Conservation (phyloP, 1,140 invertebrate species). For the Homarus americanus region DNA sequence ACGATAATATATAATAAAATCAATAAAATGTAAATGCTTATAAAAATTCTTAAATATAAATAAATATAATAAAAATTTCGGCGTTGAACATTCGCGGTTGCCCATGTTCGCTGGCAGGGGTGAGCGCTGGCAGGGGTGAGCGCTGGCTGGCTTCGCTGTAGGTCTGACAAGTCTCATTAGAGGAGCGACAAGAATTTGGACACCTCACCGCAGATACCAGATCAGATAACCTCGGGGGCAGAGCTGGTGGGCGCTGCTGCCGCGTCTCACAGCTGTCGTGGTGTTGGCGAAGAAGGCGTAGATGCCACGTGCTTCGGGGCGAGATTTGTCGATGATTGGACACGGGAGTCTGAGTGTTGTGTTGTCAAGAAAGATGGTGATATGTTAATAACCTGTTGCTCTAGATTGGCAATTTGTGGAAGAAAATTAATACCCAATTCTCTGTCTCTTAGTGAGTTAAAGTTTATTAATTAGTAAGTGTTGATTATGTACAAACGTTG, state of each 20-base stretch:
- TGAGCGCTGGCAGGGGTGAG: background rate
- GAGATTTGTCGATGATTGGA: too few relatives aligned
- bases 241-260: conserved; percentile 23
- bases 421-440: too few relatives aligned
- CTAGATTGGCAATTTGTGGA: too few relatives aligned
- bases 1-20: too few relatives aligned
- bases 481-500: too few relatives aligned
- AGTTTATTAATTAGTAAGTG: too few relatives aligned
- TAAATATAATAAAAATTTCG: background rate
- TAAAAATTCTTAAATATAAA: too few relatives aligned
- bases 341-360: too few relatives aligned
- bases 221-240: conserved; percentile 65
- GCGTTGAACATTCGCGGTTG: background rate
- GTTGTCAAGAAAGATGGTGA: too few relatives aligned
- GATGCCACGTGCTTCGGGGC: background rate
- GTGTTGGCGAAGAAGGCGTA: background rate
- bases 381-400: too few relatives aligned
- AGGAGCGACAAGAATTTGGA: conserved; percentile 71
- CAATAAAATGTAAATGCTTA: too few relatives aligned
- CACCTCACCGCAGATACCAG: conserved; percentile 71
- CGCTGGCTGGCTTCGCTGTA: conserved; percentile 54
- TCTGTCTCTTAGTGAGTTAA: too few relatives aligned
- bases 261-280: background rate
- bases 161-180: conserved; percentile 72
- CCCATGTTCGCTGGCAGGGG: background rate